Percentiles rank a stretch among this genome's conserved stretches.
phyloP scores from a whole-genome alignment of 2,113 vertebrate species.

The Sus scrofa region DNA sequence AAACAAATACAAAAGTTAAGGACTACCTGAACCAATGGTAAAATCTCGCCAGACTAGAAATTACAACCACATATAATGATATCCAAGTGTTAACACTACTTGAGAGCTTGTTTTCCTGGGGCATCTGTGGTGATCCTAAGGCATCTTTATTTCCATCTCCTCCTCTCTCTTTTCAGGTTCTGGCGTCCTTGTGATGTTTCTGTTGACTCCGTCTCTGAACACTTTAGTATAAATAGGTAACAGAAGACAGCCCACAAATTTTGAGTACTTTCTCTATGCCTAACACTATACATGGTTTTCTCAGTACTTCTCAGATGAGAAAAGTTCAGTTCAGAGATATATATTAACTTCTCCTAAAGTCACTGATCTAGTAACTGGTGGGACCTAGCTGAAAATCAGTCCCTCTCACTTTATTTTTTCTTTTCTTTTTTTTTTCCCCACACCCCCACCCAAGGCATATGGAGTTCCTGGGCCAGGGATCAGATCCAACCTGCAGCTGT shows the following conservation, averaged over 20 bases:
- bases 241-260: not conserved
- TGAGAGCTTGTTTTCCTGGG: not conserved
- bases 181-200: not conserved
- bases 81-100: not conserved
- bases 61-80: not conserved
- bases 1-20: constrained; percentile 8
- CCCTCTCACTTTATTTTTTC: not conserved
- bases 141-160: no score
- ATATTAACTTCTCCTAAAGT: not conserved
- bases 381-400: not conserved
- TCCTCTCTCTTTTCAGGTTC: not conserved
- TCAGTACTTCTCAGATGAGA: not conserved
- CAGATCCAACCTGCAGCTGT: no score
- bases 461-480: no score
- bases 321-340: not conserved
- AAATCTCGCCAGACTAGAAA: constrained; percentile 2
- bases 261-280: not conserved
- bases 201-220: not conserved
- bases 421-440: no score
- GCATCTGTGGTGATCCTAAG: no score
- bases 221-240: not conserved
- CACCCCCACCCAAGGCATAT: no score
- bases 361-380: not conserved
- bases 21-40: not conserved
- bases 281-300: not conserved